Evolutionary conservation across 1,140 invertebrate genomes (phyloP).

Genomic region (Anagrus nilaparvatae): DNA sequence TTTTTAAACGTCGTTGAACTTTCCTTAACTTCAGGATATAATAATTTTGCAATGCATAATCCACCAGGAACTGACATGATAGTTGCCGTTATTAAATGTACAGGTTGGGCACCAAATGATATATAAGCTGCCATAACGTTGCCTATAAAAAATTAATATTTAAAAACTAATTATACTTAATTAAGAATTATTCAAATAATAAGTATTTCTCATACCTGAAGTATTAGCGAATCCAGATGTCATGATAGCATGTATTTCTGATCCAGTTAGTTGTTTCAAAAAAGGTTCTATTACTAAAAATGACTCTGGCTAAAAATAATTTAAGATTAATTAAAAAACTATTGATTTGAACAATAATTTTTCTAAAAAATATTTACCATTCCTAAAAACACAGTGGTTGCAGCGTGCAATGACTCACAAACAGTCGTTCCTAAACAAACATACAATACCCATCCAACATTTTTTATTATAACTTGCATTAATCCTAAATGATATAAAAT

Average conservation of each 20-base stretch:
- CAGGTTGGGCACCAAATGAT: conserved; percentile 71
- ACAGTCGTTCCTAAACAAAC: conserved; percentile 72
- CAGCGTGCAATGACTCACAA: conserved; percentile 83
- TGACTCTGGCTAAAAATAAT: conserved; percentile 65
- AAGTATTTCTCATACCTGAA: conserved; percentile 52
- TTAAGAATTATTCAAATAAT: too few species aligned
- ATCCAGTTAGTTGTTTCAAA: conserved; percentile 68
- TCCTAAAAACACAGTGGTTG: conserved; percentile 82
- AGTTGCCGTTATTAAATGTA: conserved; percentile 75
- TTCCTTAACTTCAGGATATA: conserved; percentile 78
- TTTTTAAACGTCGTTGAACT: conserved; percentile 57
- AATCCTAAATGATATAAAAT: conserved; percentile 79
- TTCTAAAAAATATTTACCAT: too few species aligned
- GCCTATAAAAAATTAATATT: conserved; percentile 42
- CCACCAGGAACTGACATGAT: conserved; percentile 91
- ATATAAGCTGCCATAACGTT: conserved; percentile 86
- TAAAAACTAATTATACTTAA: too few species aligned
- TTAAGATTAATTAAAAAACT: too few species aligned
- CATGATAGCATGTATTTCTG: conserved; percentile 87
- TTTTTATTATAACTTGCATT: conserved; percentile 75
- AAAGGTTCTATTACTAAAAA: conserved; percentile 78
- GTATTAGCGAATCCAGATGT: conserved; percentile 88
- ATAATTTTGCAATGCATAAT: conserved; percentile 74
- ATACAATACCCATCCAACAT: conserved; percentile 67
- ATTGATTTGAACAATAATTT: too few species aligned